Conservation (phyloP, 1,140 invertebrate genomes). For the Scaptomyza montana region DNA sequence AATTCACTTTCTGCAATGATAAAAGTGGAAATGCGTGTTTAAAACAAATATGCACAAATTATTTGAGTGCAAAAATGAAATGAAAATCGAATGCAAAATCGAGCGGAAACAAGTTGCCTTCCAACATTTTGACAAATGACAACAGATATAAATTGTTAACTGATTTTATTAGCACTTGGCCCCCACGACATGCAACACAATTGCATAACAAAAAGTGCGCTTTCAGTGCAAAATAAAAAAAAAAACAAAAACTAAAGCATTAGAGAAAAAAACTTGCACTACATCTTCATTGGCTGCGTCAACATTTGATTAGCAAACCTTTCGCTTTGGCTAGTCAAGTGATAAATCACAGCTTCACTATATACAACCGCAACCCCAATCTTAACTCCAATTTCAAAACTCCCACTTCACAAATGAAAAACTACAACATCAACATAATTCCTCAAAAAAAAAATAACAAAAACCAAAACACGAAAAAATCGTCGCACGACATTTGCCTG, state of each 20-base stretch:
- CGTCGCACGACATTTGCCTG: constrained; percentile 62
- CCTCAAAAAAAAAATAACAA: constrained; percentile 29
- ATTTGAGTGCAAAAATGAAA: constrained; percentile 12
- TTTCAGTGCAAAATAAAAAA: background rate
- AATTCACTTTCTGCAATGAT: constrained; percentile 43
- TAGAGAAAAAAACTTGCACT: constrained; percentile 50
- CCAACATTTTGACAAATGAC: constrained; percentile 56
- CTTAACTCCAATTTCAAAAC: too few relatives aligned
- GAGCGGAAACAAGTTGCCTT: constrained; percentile 43
- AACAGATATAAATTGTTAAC: constrained; percentile 46
- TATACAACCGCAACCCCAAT: constrained; percentile 26
- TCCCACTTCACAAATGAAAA: constrained; percentile 3
- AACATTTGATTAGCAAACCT: constrained; percentile 71
- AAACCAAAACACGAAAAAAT: constrained; percentile 26
- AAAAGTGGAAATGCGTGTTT: constrained; percentile 37
- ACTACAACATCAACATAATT: constrained; percentile 38
- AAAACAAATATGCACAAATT: constrained; percentile 40
- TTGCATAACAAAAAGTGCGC: constrained; percentile 54
- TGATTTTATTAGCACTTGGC: constrained; percentile 72
- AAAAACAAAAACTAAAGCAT: constrained; percentile 18
- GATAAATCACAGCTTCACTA: constrained; percentile 65
- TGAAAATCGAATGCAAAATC: constrained; percentile 36
- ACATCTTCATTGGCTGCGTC: constrained; percentile 29
- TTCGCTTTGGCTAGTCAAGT: constrained; percentile 60
- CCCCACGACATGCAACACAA: background rate